phyloP scores from a whole-genome alignment of 2,113 vertebrate species.

The Boleophthalmus pectinirostris region DNA sequence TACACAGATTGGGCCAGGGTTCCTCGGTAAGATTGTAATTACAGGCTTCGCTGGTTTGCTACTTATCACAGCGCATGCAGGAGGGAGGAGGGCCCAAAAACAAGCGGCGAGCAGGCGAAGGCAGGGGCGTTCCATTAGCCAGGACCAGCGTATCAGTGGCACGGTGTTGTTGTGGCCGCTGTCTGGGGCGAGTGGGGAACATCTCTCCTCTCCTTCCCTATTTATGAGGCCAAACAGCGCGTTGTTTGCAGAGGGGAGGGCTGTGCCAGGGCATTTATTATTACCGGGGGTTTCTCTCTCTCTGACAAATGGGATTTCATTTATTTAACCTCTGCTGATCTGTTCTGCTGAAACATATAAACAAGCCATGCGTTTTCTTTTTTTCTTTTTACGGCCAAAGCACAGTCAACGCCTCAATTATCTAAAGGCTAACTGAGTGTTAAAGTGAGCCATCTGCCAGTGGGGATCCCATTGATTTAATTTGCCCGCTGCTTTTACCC shows the following conservation, averaged over 20 bases:
- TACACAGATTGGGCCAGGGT: slow-evolving; percentile 97
- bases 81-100: slow-evolving; percentile 93
- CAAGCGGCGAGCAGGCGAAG: slow-evolving; percentile 79
- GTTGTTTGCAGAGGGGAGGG: slow-evolving; percentile 88
- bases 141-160: slow-evolving; percentile 95
- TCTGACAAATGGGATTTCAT: slow-evolving; percentile 99
- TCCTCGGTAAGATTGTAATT: slow-evolving; percentile 98
- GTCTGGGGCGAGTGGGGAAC: slow-evolving; percentile 78
- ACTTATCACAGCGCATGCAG: slow-evolving; percentile 96
- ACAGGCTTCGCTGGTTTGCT: slow-evolving; percentile 97
- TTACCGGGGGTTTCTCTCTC: slow-evolving; percentile 75
- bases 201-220: slow-evolving; percentile 80
- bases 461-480: slow-evolving; percentile 98
- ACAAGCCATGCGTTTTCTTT: slow-evolving; percentile 94
- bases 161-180: slow-evolving; percentile 70
- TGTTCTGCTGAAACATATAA: slow-evolving; percentile 99
- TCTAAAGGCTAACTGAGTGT: slow-evolving; percentile 99
- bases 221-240: slow-evolving; percentile 98
- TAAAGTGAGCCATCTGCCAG: slow-evolving; percentile 99
- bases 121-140: slow-evolving; percentile 98
- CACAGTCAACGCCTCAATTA: slow-evolving; percentile 99
- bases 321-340: slow-evolving; percentile 99
- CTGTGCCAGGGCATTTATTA: slow-evolving; percentile 89
- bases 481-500: slow-evolving; percentile 87
- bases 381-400: slow-evolving; percentile 97